Percentiles rank a stretch among this genome's conserved stretches.
Evolutionary conservation across 2,113 vertebrate genomes (phyloP).

Genomic region (Pagrus major): DNA sequence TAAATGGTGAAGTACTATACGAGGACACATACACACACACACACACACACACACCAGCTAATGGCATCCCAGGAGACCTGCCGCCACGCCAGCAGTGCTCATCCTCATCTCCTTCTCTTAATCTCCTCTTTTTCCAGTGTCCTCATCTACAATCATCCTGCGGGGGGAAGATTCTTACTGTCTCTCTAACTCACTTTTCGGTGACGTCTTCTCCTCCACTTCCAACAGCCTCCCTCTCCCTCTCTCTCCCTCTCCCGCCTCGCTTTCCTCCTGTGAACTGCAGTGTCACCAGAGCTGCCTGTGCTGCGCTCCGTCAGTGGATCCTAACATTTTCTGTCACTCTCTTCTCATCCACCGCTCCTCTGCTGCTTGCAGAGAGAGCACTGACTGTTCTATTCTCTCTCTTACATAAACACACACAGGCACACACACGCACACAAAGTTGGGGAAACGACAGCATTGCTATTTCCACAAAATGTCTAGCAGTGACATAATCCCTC

Average conservation of each 20-base stretch:
- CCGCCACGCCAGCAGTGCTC: conserved; percentile 16
- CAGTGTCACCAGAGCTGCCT: conserved; percentile 48
- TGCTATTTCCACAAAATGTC: conserved; percentile 53
- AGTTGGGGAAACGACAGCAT: conserved; percentile 20
- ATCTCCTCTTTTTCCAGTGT: conserved; percentile 40
- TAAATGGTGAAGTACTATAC: conserved; percentile 28
- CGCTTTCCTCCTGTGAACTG: conserved; percentile 15
- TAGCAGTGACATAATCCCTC: conserved; percentile 45
- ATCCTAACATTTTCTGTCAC: conserved; percentile 58
- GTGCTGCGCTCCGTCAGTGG: conserved; percentile 54
- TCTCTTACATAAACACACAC: not conserved
- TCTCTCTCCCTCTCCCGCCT: conserved; percentile 2
- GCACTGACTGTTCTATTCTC: conserved; percentile 44
- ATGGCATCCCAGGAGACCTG: conserved; percentile 52
- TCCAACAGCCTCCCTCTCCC: not conserved
- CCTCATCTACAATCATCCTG: conserved; percentile 19
- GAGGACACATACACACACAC: not conserved
- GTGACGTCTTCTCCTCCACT: conserved; percentile 15
- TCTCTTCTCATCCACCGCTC: conserved; percentile 21
- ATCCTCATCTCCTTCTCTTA: conserved; percentile 23
- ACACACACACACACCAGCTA: conserved; percentile 36
- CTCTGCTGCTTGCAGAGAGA: conserved; percentile 46
- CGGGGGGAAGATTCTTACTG: not conserved
- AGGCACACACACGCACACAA: conserved; percentile 1
- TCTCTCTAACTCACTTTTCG: conserved; percentile 16